Base-by-base conservation (phyloP, 2,888 invertebrate species). In the Amphipoea lucens region DNA sequence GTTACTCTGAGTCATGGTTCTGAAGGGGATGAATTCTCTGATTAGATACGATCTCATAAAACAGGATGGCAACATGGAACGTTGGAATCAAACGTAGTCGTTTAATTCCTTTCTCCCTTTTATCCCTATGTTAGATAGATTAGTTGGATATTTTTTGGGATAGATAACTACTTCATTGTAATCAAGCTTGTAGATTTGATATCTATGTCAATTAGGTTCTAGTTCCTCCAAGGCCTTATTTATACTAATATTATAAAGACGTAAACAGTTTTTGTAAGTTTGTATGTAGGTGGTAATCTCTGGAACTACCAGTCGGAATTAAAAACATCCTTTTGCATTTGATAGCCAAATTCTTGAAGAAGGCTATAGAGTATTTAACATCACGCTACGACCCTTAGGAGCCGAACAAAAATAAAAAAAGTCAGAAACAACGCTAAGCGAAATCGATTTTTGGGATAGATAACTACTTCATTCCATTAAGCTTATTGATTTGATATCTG, bases 1-100 rank as follows among this genome's bases (percentile, higher is more conserved):
- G 67, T 36, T 51, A 60, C 48, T 60, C 51, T 42, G 82, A 81
- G 7, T 76, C 76, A 76, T 60, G 63, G 23, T 63, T 48, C 54
- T 6, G 40, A 48, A 78, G 48, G 36, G 29, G 51, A 62, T 14
- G 45, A 48, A 79, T 60, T 77, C 4, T 51, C n/a, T 51, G 62
- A 72, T 60, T 51, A 54, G n/a, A 70, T 36, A 48, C 17, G 45
- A 60, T 45, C 40, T 65, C 20, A 69, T 60, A 75, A 74, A 82
- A 42, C 23, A 20, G 7, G 42, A n/a, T 66, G 29, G 42, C 40
- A n/a, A n/a, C 11, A 40, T 17, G 7, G 3, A 20, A 40, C 40
- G 40, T 54, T 54, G 17, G 11, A 54, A 54, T 40, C 14, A 54
- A 54, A 40, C 7, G 6, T 36, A 54, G 12, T 29, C 42, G 7